A percentile compares a stretch with the other conserved stretches of the same genome.
These are phyloP conservation scores for Fragum fragum DNA, from an alignment of 2,888 invertebrate genomes.

Conservation along the genomic window DNA sequence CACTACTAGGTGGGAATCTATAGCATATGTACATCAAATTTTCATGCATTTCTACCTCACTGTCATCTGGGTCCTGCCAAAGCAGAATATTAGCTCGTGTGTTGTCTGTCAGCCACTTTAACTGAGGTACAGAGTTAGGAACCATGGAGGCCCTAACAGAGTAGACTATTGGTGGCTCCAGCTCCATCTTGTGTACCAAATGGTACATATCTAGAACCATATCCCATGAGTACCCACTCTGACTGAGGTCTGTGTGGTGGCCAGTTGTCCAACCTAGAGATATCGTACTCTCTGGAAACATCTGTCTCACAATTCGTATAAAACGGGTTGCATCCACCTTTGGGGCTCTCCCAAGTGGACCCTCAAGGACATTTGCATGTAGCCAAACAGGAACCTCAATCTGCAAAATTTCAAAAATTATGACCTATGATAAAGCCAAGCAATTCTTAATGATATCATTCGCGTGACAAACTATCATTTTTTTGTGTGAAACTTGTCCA, in stretches of 20 bases:
- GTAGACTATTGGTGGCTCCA: conserved; percentile 80
- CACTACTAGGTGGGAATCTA: conserved; percentile 75
- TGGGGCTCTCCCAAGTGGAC: conserved; percentile 75
- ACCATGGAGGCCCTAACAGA: conserved; percentile 79
- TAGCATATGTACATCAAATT: conserved; percentile 80
- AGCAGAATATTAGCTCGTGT: conserved; percentile 76
- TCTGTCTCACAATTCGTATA: conserved; percentile 73
- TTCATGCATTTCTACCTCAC: conserved; percentile 59
- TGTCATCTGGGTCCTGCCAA: conserved; percentile 74
- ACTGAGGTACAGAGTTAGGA: conserved; percentile 80
- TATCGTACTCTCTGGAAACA: conserved; percentile 82
- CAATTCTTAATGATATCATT: no score
- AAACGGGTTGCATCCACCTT: conserved; percentile 79
- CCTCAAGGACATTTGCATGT: conserved; percentile 83
- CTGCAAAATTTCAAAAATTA: conserved; percentile 56
- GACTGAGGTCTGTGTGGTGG: conserved; percentile 80
- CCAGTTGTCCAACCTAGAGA: conserved; percentile 85
- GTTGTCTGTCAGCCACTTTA: conserved; percentile 83
- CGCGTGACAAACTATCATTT: no score
- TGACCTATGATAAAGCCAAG: no score
- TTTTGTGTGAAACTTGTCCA: no score
- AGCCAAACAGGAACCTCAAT: conserved; percentile 83
- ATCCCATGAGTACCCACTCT: conserved; percentile 81
- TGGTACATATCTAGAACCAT: conserved; percentile 84
- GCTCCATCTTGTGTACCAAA: conserved; percentile 74